phyloP scores from a whole-genome alignment of 2,888 invertebrate genomes.

The Zele albiditarsus region DNA sequence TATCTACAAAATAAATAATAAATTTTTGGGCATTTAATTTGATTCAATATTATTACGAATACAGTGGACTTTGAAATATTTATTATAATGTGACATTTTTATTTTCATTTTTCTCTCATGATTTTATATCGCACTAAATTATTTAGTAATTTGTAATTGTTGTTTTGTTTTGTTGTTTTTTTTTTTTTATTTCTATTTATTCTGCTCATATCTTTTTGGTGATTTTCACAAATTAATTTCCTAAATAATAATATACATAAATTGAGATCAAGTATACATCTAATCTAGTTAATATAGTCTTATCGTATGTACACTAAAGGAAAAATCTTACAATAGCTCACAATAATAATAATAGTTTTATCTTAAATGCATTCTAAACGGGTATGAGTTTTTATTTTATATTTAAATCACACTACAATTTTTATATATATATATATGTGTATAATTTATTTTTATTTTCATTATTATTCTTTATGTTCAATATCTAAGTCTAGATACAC shows the following conservation, averaged over 20 bases:
- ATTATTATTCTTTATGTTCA: background rate
- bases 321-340: constrained; percentile 21
- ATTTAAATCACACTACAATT: background rate
- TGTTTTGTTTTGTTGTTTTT: background rate
- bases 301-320: constrained; percentile 20
- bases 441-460: background rate
- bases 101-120: background rate
- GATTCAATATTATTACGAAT: background rate
- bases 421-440: background rate
- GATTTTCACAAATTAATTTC: background rate
- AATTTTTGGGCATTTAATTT: background rate
- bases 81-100: background rate
- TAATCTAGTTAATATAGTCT: background rate
- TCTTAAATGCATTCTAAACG: background rate
- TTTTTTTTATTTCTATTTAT: background rate
- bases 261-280: constrained; percentile 14
- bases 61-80: background rate
- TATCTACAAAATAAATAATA: constrained; percentile 7
- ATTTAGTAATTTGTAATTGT: background rate
- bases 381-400: background rate
- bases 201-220: background rate
- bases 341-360: constrained; percentile 10
- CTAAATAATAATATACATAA: constrained; percentile 16
- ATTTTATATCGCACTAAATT: background rate
- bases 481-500: constrained; percentile 11